Base-by-base conservation (phyloP, 2,888 invertebrate genomes). In the Seira sanloemensis region DNA sequence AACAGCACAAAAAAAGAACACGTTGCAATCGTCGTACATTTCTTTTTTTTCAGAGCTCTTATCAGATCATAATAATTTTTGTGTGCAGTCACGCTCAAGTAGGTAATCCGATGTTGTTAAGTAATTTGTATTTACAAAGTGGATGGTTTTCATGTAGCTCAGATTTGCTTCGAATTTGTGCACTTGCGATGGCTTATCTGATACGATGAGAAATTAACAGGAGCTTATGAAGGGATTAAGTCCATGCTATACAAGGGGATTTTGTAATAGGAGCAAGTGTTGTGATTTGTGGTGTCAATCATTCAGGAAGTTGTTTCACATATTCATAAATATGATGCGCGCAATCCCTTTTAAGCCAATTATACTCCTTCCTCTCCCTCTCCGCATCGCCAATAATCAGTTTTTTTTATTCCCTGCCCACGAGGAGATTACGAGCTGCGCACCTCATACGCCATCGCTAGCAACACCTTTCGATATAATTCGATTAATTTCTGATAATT, bases 161-260 rank as follows among this genome's bases (percentile, higher is more conserved):
- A 18, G 50, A 50, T 50, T 50, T 37, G 37, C 37, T 37, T 37
- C 2, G n/a, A 12, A 50, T 50, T 50, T 50, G 50, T 50, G n/a
- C 16, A 50, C n/a, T 50, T 50, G n/a, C 50, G 50, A 50, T 16
- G 16, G 12, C n/a, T 50, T 50, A 50, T 50, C 50, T n/a, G 50
- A 50, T 50, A 50, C n/a, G 16, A n/a, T 12, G 16, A 7, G n/a
- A 50, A 50, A 50, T 50, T 50, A 50, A 18, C 50, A 50, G 16
- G 50, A 50, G 50, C 50, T 50, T 50, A 50, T n/a, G n/a, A 50
- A 50, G 50, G 50, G 50, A 50, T 50, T 50, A 50, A 50, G n/a
- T 50, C 50, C 50, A 2, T 50, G n/a, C 16, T 50, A n/a, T 50
- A 50, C 2, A 50, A 50, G 50, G 50, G 37, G 12, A 50, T 50